phyloP scores from a whole-genome alignment of 1,140 invertebrate genomes.

The Belonocnema kinseyi region DNA sequence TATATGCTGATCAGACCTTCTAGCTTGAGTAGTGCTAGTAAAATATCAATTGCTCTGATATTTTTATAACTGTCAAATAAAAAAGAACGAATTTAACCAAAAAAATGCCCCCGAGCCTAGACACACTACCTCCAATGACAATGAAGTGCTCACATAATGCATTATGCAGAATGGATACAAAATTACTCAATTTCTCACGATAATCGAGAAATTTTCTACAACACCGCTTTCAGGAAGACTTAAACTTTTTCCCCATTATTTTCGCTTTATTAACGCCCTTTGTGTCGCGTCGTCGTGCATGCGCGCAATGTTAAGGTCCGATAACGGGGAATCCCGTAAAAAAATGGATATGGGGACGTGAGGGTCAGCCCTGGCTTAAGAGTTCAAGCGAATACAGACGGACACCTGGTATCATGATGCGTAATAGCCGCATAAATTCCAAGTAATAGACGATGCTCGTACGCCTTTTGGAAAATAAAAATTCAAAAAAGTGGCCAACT shows the following conservation, averaged over 20 bases:
- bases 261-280: slow-evolving; percentile 1
- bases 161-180: neutral
- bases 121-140: neutral
- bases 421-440: slow-evolving; percentile 60
- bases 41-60: too few species aligned
- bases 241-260: slow-evolving; percentile 33
- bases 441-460: slow-evolving; percentile 48
- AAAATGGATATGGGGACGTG: slow-evolving; percentile 46
- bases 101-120: too few species aligned
- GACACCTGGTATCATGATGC: slow-evolving; percentile 51
- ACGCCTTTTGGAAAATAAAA: slow-evolving; percentile 12
- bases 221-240: neutral
- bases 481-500: slow-evolving; percentile 31
- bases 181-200: slow-evolving; percentile 3
- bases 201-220: neutral
- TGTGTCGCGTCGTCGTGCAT: slow-evolving; percentile 37
- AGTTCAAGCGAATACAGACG: slow-evolving; percentile 42
- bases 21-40: too few species aligned
- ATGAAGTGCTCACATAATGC: neutral
- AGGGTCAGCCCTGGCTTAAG: slow-evolving; percentile 48
- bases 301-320: slow-evolving; percentile 36
- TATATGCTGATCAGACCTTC: too few species aligned
- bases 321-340: slow-evolving; percentile 44
- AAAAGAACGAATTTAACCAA: too few species aligned
- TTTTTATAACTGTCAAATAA: too few species aligned